These are phyloP conservation scores for Dicaeum eximium DNA, from an alignment of 2,113 vertebrate genomes.

Conservation along the genomic window DNA sequence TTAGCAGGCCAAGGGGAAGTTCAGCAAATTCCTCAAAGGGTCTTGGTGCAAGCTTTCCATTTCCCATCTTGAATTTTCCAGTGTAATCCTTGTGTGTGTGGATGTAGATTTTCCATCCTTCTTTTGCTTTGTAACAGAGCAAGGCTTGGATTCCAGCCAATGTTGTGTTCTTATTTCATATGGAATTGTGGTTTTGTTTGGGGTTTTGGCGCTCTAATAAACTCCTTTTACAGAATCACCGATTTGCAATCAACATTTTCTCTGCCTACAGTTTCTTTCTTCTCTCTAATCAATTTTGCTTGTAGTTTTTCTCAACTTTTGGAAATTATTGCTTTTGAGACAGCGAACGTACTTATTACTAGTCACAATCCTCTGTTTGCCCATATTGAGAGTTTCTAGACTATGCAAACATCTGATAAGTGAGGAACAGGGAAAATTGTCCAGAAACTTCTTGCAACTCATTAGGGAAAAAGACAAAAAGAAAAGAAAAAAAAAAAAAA, in stretches of 20 bases:
- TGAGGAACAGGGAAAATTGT: not conserved
- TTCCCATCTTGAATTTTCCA: not conserved
- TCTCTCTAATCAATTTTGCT: constrained; percentile 53
- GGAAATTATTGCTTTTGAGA: constrained; percentile 37
- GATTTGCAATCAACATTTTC: constrained; percentile 32
- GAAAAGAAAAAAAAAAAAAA: fast-evolving
- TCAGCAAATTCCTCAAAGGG: not conserved
- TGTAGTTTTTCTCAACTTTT: constrained; percentile 18
- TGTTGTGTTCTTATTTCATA: not conserved
- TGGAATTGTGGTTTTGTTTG: not conserved
- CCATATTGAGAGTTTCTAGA: not conserved
- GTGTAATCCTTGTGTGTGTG: not conserved
- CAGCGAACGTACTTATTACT: constrained; percentile 10
- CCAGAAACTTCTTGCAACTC: not conserved
- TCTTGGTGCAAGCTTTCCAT: not conserved
- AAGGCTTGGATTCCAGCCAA: constrained; percentile 2
- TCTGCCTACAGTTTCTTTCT: not conserved
- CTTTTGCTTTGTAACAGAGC: not conserved
- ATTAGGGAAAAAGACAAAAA: not conserved
- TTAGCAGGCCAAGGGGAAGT: not conserved
- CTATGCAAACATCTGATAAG: constrained; percentile 27
- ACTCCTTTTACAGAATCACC: not conserved
- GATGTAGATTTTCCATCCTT: not conserved
- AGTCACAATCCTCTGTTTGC: constrained; percentile 13
- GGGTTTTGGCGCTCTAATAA: constrained; percentile 15